A percentile compares a stretch with the other conserved stretches of the same genome.
These are phyloP conservation scores for Callipepla squamata DNA, from an alignment of 2,113 vertebrate genomes.

Conservation along the genomic window DNA sequence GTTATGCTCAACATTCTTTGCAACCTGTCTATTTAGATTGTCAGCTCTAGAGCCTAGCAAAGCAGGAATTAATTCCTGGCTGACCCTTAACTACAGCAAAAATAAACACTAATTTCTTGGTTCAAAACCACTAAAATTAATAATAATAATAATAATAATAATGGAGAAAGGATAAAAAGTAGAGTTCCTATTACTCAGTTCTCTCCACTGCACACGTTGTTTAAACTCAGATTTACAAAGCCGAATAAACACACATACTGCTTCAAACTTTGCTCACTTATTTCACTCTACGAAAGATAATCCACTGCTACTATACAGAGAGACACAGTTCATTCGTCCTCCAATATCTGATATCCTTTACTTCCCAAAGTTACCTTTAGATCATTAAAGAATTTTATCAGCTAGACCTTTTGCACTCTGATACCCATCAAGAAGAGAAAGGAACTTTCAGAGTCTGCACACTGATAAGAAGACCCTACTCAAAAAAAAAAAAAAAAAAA, in stretches of 20 bases:
- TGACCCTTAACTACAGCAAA: background rate
- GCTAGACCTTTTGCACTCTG: slow-evolving; percentile 66
- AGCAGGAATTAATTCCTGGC: slow-evolving; percentile 14
- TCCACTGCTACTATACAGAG: slow-evolving; percentile 27
- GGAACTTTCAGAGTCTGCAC: slow-evolving; percentile 25
- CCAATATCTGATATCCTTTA: slow-evolving; percentile 66
- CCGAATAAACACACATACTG: background rate
- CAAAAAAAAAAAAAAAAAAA: slow-evolving; percentile 43
- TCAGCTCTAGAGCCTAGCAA: background rate
- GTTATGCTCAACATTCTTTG: background rate
- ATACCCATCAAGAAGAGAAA: slow-evolving; percentile 64
- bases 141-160: background rate
- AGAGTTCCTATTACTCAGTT: background rate
- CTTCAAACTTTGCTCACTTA: slow-evolving; percentile 13
- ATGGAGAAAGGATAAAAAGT: background rate
- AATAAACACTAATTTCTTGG: background rate
- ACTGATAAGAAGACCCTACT: slow-evolving; percentile 47
- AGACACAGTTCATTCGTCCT: slow-evolving; percentile 52
- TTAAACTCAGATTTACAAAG: slow-evolving; percentile 38
- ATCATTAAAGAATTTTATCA: slow-evolving; percentile 74
- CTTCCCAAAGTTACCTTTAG: slow-evolving; percentile 60
- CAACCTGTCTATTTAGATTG: background rate
- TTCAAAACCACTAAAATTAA: background rate
- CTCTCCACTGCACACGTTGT: background rate
- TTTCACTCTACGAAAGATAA: slow-evolving; percentile 55